phyloP scores from a whole-genome alignment of 2,888 invertebrate species.

The Yponomeuta malinellus region DNA sequence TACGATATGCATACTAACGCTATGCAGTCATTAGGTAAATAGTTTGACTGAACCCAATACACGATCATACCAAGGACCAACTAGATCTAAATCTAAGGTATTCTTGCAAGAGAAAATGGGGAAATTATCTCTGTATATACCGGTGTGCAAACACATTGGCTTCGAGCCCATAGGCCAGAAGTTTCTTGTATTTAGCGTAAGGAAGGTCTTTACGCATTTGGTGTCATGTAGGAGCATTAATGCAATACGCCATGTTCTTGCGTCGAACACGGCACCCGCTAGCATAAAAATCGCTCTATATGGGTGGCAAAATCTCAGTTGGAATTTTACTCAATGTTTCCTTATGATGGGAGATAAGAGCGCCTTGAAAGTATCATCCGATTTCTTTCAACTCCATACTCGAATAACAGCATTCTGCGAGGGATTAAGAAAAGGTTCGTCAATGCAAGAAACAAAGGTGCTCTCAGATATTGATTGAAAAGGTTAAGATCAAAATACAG shows the following conservation, averaged over 20 bases:
- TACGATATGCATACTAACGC: no score
- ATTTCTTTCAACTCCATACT: neutral
- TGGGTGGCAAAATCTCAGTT: constrained; percentile 1
- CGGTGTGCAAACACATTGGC: neutral
- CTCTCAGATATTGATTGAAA: constrained; percentile 4
- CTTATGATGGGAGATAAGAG: neutral
- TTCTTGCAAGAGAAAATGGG: neutral
- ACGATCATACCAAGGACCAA: no score
- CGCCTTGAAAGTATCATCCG: neutral
- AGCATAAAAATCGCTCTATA: constrained; percentile 1
- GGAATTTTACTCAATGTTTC: neutral
- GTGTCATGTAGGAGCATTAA: constrained; percentile 3
- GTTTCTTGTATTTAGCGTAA: constrained; percentile 14
- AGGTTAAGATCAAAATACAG: neutral
- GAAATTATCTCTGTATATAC: neutral
- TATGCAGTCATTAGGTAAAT: no score
- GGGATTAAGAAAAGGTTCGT: neutral
- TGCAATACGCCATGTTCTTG: constrained; percentile 6
- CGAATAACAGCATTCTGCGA: neutral
- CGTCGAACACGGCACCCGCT: constrained; percentile 9
- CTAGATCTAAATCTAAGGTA: neutral
- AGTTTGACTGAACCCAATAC: no score
- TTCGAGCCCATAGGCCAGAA: neutral
- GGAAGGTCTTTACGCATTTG: constrained; percentile 11
- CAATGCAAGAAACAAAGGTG: neutral